Conservation (phyloP, 2,113 vertebrate species). For the Melanotaenia duboulayi region DNA sequence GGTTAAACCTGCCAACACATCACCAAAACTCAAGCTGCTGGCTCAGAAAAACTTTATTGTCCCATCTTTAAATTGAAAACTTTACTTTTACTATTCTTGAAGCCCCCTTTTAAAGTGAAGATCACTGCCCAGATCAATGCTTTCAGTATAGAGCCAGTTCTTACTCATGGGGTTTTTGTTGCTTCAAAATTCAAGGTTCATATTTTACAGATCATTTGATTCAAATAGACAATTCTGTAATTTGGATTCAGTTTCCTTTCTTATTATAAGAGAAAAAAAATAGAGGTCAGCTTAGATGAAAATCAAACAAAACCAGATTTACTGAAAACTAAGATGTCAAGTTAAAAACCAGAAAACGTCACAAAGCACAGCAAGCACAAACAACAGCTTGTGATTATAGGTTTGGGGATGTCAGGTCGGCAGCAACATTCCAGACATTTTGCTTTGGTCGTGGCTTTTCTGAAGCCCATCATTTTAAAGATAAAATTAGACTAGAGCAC, state of each 20-base stretch:
- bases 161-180: neutral
- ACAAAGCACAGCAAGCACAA: conserved; percentile 30
- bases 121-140: neutral
- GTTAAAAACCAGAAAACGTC: conserved; percentile 23
- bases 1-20: neutral
- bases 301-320: neutral
- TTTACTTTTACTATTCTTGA: neutral
- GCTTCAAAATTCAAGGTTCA: neutral
- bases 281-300: neutral
- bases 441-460: conserved; percentile 56
- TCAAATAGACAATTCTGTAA: neutral
- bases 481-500: conserved; percentile 58
- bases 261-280: neutral
- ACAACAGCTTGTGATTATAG: conserved; percentile 60
- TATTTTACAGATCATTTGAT: neutral
- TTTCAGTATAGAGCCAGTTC: neutral
- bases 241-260: conserved; percentile 1
- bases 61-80: neutral
- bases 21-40: conserved; percentile 32
- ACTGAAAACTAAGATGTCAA: conserved; percentile 36
- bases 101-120: neutral
- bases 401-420: conserved; percentile 47
- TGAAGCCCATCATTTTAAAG: conserved; percentile 49
- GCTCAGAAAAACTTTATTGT: conserved; percentile 11
- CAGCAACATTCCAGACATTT: conserved; percentile 64